Conservation (phyloP, 2,888 invertebrate species). For the Papilio protenor region DNA sequence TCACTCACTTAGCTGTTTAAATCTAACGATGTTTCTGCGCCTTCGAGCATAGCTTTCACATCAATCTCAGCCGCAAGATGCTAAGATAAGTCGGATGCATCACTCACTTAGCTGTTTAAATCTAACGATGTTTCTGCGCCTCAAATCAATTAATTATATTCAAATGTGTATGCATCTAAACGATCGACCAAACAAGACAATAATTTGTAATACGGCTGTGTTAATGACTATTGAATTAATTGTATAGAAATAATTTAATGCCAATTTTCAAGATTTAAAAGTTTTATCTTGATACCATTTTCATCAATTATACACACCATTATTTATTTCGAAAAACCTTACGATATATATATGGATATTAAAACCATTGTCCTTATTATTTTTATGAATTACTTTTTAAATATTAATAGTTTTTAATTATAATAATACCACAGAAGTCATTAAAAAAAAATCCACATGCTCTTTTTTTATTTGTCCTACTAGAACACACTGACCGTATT, state of each 20-base stretch:
- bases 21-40: slow-evolving; percentile 1
- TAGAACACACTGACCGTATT: too few relatives aligned
- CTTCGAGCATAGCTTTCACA: background rate
- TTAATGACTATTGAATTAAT: background rate
- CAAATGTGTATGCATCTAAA: background rate
- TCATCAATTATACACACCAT: too few relatives aligned
- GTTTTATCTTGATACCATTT: too few relatives aligned
- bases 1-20: background rate
- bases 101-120: background rate
- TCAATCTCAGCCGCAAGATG: background rate
- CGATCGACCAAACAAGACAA: background rate
- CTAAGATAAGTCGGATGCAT: slow-evolving; percentile 3
- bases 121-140: background rate
- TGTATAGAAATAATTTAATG: background rate
- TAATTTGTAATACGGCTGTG: background rate
- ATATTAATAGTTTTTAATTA: too few relatives aligned
- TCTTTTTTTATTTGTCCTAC: too few relatives aligned
- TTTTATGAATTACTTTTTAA: too few relatives aligned
- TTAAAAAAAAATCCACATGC: too few relatives aligned
- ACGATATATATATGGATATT: too few relatives aligned
- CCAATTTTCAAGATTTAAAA: background rate
- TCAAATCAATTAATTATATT: background rate
- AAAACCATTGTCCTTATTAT: too few relatives aligned
- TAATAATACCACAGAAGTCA: too few relatives aligned
- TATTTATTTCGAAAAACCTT: too few relatives aligned